Percentiles rank a stretch among this genome's conserved stretches.
phyloP scores from a whole-genome alignment of 2,888 invertebrate species.

The Congeria kusceri region DNA sequence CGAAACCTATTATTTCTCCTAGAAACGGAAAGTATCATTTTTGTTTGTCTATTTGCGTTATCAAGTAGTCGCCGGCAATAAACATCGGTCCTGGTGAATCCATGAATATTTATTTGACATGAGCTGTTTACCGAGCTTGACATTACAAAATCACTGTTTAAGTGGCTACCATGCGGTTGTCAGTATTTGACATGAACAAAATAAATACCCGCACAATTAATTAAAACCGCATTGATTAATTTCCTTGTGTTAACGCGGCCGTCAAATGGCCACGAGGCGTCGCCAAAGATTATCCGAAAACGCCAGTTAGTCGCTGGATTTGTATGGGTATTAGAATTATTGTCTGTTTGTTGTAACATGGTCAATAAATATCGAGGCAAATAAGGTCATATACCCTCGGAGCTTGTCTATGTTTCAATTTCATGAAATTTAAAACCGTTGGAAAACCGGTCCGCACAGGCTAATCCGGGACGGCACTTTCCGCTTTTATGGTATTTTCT shows the following conservation, averaged over 20 bases:
- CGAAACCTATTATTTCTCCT: neutral
- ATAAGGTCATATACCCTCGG: too few species aligned
- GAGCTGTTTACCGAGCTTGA: slow-evolving; percentile 45
- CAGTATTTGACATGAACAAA: slow-evolving; percentile 57
- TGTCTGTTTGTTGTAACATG: too few species aligned
- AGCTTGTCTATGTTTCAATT: too few species aligned
- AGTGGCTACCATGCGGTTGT: slow-evolving; percentile 58
- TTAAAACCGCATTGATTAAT: slow-evolving; percentile 64
- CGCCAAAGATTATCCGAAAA: too few species aligned
- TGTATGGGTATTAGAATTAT: too few species aligned
- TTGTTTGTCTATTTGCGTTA: neutral
- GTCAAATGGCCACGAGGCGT: too few species aligned
- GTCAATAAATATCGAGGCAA: too few species aligned
- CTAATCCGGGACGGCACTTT: too few species aligned
- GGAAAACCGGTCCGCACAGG: too few species aligned
- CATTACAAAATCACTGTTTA: slow-evolving; percentile 50
- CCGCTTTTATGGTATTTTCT: too few species aligned
- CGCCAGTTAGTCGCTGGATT: too few species aligned
- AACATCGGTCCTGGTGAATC: slow-evolving; percentile 1
- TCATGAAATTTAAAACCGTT: too few species aligned
- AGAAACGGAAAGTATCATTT: slow-evolving; percentile 6
- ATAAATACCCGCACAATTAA: slow-evolving; percentile 63
- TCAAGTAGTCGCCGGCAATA: slow-evolving; percentile 5
- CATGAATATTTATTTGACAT: slow-evolving; percentile 48
- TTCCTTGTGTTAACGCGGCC: slow-evolving; percentile 46